Base-by-base conservation (phyloP, 2,113 vertebrate genomes). In the Macrotus californicus region DNA sequence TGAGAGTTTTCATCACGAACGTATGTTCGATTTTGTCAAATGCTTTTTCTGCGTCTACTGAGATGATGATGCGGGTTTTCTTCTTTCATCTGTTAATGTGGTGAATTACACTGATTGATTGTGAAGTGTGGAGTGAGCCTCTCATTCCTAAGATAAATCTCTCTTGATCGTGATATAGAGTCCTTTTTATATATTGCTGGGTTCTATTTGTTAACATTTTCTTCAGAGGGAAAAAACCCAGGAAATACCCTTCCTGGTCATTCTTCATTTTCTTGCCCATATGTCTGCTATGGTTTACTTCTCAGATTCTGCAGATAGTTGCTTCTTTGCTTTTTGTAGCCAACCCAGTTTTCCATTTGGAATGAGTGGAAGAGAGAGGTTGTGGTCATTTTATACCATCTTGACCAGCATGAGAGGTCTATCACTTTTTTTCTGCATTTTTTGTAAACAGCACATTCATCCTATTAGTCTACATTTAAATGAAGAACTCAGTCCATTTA, bases 151-250 rank as follows among this genome's bases (percentile, higher is more conserved):
- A 80, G 18, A 85, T 89, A 80, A 73, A 56, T 48, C 15, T 29
- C 34, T 56, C 9, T 66, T 43, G 26, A 84, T 66, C 84, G 21
- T 82, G 69, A 91, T 41, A 76, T 70, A 43, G 15, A 48, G 29
- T 87, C 26, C 36, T n/a, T 81, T 90, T 90, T 48, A 41, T 75
- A 67, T 50, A 72, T 48, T 93, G 19, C 15, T 90, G 73, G 11
- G 70, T 86, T 90, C n/a, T 59, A 50, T 59, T 75, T 93, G 82
- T 69, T 87, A 91, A 82, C 61, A 72, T 54, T 92, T 79, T 83
- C 7, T 69, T 88, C 36, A 70, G 19, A 21, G 46, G 0, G 12
- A 39, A 39, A 91, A 39, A 9, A 29, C 16, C n/a, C 11, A 81
- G 52, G 31, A 92, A 79, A 54, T 48, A 61, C 7, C 0, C 31